Base-by-base conservation (phyloP, 2,888 invertebrate genomes). In the Leptinotarsa juncta region DNA sequence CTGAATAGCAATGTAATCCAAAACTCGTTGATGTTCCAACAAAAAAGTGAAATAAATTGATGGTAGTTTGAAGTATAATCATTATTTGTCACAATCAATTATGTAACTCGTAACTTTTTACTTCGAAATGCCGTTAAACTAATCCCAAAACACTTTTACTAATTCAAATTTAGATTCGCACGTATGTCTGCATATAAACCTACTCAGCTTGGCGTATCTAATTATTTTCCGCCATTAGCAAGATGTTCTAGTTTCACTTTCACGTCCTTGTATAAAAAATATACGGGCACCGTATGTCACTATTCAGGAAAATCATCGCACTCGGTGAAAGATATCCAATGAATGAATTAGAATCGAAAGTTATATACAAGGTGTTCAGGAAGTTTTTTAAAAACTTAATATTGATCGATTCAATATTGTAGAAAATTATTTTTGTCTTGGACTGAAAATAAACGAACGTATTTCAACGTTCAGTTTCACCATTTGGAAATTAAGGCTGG, bases 171-270 rank as follows among this genome's bases (percentile, higher is more conserved):
- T 20, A 23, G 48, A 60, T 57, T 57, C 16, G 57, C 57, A 57
- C 48, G 65, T 26, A 53, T 53, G 48, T 62, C 51, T 20, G 60
- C 57, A 70, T 67, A 57, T 26, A 67, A 73, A 73, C 23, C 42
- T 50, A 42, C 48, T 65, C 49, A 26, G n/a, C 26, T 50, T 16
- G 42, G 74, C 78, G 78, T 71, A 74, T 72, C 72, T 71, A 76
- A 78, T 74, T 71, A 74, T 70, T 49, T 65, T 16, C 49, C 50
- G 32, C 67, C 67, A 71, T 77, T 72, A 67, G 65, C 70, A 74
- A 75, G 73, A 75, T 77, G 72, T 74, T 77, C 77, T 66, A 79
- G 70, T 80, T 81, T 81, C 81, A 81, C 82, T 81, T 81, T 80
- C 75, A 72, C 76, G 73, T 73, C 67, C 74, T 65, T 67, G 67